A percentile compares a stretch with the other conserved stretches of the same genome.
These are phyloP conservation scores for Deroptyus accipitrinus DNA, from an alignment of 2,113 vertebrate genomes.

Conservation along the genomic window DNA sequence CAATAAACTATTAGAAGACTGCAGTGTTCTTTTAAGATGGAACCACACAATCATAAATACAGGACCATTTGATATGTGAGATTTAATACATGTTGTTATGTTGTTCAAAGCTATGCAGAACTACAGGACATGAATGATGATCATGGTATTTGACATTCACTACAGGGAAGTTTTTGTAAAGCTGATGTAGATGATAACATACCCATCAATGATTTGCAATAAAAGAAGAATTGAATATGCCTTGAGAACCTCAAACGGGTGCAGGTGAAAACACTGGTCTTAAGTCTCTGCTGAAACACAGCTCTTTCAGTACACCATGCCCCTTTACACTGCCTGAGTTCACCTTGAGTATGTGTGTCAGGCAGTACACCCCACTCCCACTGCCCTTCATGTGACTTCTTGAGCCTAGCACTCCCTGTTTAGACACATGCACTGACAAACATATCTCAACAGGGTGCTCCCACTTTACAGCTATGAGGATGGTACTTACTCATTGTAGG, in stretches of 20 bases:
- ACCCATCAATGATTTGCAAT: background rate
- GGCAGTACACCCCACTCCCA: background rate
- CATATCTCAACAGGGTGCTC: background rate
- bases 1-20: background rate
- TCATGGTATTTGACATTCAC: background rate
- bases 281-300: background rate
- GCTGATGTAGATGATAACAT: background rate
- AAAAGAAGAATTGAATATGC: background rate
- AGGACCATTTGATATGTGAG: background rate
- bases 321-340: background rate
- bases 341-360: background rate
- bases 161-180: background rate
- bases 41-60: background rate
- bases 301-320: background rate
- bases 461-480: background rate
- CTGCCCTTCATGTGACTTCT: background rate
- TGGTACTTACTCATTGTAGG: background rate
- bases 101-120: background rate
- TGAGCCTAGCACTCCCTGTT: background rate
- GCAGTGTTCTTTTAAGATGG: background rate
- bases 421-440: rapidly evolving
- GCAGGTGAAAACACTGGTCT: background rate
- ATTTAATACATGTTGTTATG: background rate
- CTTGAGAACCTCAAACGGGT: background rate
- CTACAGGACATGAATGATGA: background rate